Percentiles rank a stretch among this genome's conserved stretches.
These are phyloP conservation scores for Prunella strophiata DNA, from an alignment of 2,797 vertebrate genomes.

Conservation along the genomic window DNA sequence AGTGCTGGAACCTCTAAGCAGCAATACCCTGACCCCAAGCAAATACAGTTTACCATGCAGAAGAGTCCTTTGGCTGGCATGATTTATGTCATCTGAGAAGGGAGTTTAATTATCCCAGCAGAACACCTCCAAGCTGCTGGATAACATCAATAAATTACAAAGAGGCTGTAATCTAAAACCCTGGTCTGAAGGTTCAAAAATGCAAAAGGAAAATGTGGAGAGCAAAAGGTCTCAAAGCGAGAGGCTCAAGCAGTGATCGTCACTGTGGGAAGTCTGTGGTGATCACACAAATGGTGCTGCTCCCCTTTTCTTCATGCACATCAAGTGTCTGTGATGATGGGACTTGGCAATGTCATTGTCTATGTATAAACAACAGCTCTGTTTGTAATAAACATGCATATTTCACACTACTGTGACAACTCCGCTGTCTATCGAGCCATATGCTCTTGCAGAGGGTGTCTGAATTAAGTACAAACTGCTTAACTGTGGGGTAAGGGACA, in stretches of 20 bases:
- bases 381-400: not conserved
- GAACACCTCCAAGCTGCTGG: not conserved
- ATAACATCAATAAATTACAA: conserved; percentile 10
- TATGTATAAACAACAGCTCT: not conserved
- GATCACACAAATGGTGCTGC: not conserved
- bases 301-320: not conserved
- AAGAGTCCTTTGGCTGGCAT: not conserved
- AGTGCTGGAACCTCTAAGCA: not conserved
- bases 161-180: not conserved
- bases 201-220: not conserved
- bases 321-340: not conserved
- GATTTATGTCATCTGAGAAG: conserved; percentile 20
- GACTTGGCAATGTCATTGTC: not conserved
- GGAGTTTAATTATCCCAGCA: not conserved
- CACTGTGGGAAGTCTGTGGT: not conserved
- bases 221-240: not conserved
- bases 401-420: not conserved
- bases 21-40: not conserved
- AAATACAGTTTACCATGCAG: not conserved
- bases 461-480: not conserved
- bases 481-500: not conserved
- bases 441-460: not conserved
- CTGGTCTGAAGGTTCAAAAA: not conserved
- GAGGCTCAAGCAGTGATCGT: not conserved
- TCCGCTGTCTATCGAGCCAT: not conserved